Base-by-base conservation (phyloP, 30 jellyfish, hydroid and myxozoan genomes). In the Pseudorhiza aurosa region DNA sequence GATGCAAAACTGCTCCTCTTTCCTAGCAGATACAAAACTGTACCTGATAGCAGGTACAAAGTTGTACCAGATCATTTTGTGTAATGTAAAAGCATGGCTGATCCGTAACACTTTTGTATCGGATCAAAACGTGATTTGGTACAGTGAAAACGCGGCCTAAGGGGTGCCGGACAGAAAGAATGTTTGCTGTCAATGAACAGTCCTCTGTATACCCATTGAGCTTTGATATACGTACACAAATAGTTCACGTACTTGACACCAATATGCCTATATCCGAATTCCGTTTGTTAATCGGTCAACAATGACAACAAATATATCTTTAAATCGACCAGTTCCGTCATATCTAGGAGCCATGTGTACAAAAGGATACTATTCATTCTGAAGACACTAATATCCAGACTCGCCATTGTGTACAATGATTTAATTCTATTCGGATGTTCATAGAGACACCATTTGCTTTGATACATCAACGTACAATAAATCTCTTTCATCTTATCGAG, bases 341-440 rank as follows among this genome's bases (percentile, higher is more conserved):
- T 53, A 53, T 5, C 19, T 15, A 53, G 67, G 67, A 53, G 67
- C 67, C 67, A 3, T 53, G 1, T 8, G 14, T 22, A 15, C 67
- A 53, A 53, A 1, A 53, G 67, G 9, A 53, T 4, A 53, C 0
- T 53, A 53, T 53, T 53, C 67, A 53, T 19, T 53, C 67, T 10
- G 19, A 7, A 12, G 12, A 5, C 12, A 39, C 50, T 39, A 39
- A 21, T 21, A 2, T 47, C 22, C 10, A 12, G 8, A 21, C 19
- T 53, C 33, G 37, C 67, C 9, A 53, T 53, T 1, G 14, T 53
- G 36, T 53, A 53, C 36, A 53, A 35, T 64, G 31, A 8, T 3
- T 15, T 64, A 64, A 64, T 30, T 64, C 77, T 14, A 39, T 70
- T 70, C 83, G 83, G 83, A 50, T 45, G 83, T 32, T 47, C 70